Conservation (phyloP, 2,113 vertebrate species). For the Machaerirhynchus nigripectus region DNA sequence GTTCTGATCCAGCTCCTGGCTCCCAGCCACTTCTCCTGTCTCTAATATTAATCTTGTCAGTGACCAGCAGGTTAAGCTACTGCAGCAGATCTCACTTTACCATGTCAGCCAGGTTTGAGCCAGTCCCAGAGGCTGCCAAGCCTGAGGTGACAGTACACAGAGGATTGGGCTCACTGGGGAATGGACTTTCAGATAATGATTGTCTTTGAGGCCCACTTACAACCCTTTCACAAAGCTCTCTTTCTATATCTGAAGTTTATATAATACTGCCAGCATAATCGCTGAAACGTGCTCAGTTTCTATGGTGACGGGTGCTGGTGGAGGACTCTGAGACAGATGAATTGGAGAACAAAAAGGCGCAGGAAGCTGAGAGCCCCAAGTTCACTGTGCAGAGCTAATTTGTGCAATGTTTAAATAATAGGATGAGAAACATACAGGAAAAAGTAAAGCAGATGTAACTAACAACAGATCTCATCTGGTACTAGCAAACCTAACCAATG, state of each 20-base stretch:
- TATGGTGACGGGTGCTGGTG: conserved; percentile 54
- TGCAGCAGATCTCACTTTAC: background rate
- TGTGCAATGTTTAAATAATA: background rate
- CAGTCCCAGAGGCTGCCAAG: background rate
- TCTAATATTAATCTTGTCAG: background rate
- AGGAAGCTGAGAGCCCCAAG: background rate
- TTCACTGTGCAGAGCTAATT: conserved; percentile 39
- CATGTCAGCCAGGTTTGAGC: background rate
- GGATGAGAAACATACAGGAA: background rate
- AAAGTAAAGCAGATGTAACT: background rate
- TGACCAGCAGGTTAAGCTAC: background rate
- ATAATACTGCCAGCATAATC: conserved; percentile 29
- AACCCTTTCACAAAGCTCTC: background rate
- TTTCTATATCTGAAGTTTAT: conserved; percentile 32
- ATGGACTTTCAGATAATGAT: background rate
- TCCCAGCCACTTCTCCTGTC: background rate
- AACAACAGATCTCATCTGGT: background rate
- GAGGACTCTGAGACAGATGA: conserved; percentile 48
- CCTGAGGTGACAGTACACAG: background rate
- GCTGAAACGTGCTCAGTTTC: conserved; percentile 58
- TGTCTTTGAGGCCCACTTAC: background rate
- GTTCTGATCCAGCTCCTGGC: background rate
- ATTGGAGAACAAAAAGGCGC: conserved; percentile 39
- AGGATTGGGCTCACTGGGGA: background rate
- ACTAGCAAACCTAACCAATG: background rate